phyloP scores from a whole-genome alignment of 2,113 vertebrate species.

The Hippocampus zosterae region DNA sequence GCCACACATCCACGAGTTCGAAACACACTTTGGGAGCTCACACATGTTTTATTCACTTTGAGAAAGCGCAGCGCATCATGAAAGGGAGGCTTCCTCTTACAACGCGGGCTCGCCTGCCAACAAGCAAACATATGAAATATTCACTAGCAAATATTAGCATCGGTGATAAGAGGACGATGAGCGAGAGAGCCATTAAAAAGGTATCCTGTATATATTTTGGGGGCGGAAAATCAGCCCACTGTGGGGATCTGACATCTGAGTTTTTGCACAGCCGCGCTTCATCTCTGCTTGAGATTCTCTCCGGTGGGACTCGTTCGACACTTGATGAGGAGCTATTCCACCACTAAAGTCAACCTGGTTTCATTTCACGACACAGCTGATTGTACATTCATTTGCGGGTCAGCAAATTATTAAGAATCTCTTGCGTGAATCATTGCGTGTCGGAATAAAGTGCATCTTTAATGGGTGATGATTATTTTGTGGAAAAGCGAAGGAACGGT shows the following conservation, averaged over 20 bases:
- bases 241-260: background rate
- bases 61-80: conserved; percentile 48
- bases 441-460: background rate
- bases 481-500: conserved; percentile 25
- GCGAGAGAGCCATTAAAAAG: conserved; percentile 11
- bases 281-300: conserved; percentile 8
- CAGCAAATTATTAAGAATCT: conserved; percentile 14
- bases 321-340: conserved; percentile 35
- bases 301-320: background rate
- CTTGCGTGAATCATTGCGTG: background rate
- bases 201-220: background rate
- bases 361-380: conserved; percentile 18
- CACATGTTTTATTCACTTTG: conserved; percentile 75
- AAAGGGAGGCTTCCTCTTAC: conserved; percentile 56
- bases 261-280: background rate
- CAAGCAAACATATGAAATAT: conserved; percentile 71
- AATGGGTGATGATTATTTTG: conserved; percentile 12
- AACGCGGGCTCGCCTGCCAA: conserved; percentile 53
- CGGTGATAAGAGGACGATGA: conserved; percentile 45
- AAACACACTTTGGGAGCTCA: conserved; percentile 25
- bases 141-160: conserved; percentile 60
- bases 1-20: conserved; percentile 48
- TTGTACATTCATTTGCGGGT: conserved; percentile 36
- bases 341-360: conserved; percentile 43
- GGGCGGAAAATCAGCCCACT: background rate